Base-by-base conservation (phyloP, 2,888 invertebrate species). In the Arctia plantaginis region DNA sequence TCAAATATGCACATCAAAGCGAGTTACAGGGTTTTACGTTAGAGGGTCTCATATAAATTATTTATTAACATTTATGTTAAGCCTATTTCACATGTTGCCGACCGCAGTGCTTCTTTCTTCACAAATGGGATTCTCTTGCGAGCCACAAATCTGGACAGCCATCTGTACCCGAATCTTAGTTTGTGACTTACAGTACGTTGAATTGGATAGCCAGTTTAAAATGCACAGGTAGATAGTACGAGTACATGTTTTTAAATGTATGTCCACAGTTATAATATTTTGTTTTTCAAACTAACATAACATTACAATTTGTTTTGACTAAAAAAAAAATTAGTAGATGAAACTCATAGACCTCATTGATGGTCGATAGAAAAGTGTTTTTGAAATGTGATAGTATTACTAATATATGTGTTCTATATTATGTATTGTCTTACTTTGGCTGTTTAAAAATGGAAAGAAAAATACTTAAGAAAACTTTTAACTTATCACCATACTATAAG, bases 111-210 rank as follows among this genome's bases (percentile, higher is more conserved):
- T 90, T 90, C 89, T 90, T 89, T 88, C 86, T 89, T 85, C 87
- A 88, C 90, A 92, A 93, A 94, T 94, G 92, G 94, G 93, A 94
- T 95, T 93, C 92, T 85, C 90, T 90, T 90, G 89, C 81, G 83
- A 88, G 85, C 88, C 89, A 88, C 87, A 91, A 93, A 94, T 94
- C 94, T 93, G 90, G 89, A 86, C 89, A 84, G 87, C 93, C 94
- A 94, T 94, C 93, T 95, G 94, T 93, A 93, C 88, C 91, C 91
- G 86, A 91, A 91, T 92, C 91, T 92, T 89, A 78, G 68, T 73
- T 77, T 70, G 82, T 74, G 87, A 93, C 92, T 92, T 82, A 94
- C 90, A 59, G 91, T 4, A 65, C 1, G 20, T 35, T 33, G 33
- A n/a, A n/a, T 27, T 30, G 66, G 8, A 2, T 8, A 41, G 20